Evolutionary conservation across 1,140 invertebrate species (phyloP), one percentile per base, ranked within the genome.

Genomic region (Drosophila albomicans): DNA sequence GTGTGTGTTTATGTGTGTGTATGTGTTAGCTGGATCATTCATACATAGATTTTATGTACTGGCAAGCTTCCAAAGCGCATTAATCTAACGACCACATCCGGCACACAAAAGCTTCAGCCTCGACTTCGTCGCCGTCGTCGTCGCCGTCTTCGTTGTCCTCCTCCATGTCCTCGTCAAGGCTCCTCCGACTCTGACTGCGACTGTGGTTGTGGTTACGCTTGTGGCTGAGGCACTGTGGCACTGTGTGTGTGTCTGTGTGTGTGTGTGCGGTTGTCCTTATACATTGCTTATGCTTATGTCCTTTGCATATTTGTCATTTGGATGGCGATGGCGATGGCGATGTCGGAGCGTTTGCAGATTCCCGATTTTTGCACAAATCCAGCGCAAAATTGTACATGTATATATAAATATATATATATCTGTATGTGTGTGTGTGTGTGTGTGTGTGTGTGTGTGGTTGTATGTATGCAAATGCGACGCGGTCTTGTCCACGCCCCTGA

Each of bases 1-100:
- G 61, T 52, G 49, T 28, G 32, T 56, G 48, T n/a, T n/a, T 71
- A 63, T 78, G 5, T 65, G 46, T 38, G 41, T 56, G 51, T 68
- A n/a, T 66, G 56, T 38, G 61, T 11, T 54, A 1, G 35, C 32
- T 62, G 56, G 45, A 52, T 68, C 49, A 43, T 75, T 81, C 82
- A 87, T 88, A 86, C 79, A 87, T 88, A 80, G 73, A 84, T 88
- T 87, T 88, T 88, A 87, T 87, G 67, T 87, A 88, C 84, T 87
- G 84, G 84, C 84, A 87, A 88, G 80, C 82, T 78, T 86, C 84
- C 84, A 87, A 87, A 87, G 84, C 84, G 84, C 85, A 88, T 87
- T 87, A 87, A 87, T 87, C 84, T 87, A 87, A 87, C 84, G 84
- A 87, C 84, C 84, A 87, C 84, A 87, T 87, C 84, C 84, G 84